A percentile compares a stretch with the other conserved stretches of the same genome.
phyloP scores from a whole-genome alignment of 2,113 vertebrate genomes.

The Dipodomys ordii region DNA sequence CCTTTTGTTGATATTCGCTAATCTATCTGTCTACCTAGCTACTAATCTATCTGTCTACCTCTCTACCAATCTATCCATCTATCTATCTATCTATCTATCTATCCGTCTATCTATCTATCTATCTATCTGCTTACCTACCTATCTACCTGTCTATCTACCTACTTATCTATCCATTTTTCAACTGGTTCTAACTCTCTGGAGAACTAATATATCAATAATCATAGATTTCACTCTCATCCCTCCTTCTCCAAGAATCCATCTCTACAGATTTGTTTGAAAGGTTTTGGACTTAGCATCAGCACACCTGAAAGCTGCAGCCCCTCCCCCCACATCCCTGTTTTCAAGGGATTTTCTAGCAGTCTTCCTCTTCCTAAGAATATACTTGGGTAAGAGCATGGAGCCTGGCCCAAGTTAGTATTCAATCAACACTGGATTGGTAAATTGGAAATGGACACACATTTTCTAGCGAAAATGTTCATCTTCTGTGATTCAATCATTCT shows the following conservation, averaged over 20 bases:
- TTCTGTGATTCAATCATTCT: no score
- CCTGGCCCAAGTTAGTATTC: no score
- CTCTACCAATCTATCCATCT: background rate
- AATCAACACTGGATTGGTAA: no score
- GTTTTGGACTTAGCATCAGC: background rate
- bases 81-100: background rate
- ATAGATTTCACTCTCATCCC: background rate
- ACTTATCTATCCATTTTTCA: no score
- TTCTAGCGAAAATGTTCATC: no score
- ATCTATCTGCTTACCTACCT: background rate
- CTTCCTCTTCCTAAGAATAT: background rate
- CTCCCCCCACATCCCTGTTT: rapidly evolving
- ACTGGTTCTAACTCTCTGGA: background rate
- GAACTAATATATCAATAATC: background rate
- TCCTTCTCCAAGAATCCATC: background rate
- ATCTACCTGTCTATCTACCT: no score
- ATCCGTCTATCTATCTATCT: no score
- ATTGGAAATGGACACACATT: no score
- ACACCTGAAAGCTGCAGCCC: background rate
- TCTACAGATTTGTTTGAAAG: background rate
- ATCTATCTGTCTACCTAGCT: background rate
- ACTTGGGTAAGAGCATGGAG: background rate
- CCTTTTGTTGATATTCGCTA: background rate
- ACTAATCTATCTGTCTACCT: no score
- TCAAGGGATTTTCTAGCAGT: background rate